phyloP scores from a whole-genome alignment of 1,140 invertebrate genomes.

The Scylla paramamosain region DNA sequence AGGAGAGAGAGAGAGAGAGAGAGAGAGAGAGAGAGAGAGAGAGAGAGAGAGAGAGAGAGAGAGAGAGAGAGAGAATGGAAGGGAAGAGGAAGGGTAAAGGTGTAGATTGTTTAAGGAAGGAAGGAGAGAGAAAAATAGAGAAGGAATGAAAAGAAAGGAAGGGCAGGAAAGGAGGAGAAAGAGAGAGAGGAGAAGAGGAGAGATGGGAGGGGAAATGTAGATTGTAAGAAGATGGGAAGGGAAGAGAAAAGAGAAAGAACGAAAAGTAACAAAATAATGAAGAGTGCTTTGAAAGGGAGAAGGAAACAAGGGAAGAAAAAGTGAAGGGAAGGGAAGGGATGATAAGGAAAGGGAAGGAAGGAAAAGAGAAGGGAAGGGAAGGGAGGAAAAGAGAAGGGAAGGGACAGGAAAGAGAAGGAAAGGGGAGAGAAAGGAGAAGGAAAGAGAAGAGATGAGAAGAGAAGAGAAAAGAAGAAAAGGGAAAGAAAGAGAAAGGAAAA shows the following conservation, averaged over 20 bases:
- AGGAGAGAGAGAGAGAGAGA: neutral
- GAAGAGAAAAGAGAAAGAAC: no score
- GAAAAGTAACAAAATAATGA: no score
- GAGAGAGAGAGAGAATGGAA: no score
- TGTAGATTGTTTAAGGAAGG: no score
- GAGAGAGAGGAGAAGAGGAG: no score
- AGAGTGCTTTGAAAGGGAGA: no score
- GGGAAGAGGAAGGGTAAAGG: no score
- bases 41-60: neutral
- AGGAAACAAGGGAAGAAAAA: no score
- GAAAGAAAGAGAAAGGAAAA: neutral
- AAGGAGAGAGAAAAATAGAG: neutral
- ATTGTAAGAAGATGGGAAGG: no score
- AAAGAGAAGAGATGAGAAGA: neutral
- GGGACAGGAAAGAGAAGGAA: neutral
- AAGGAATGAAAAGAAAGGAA: neutral
- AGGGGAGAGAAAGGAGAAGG: neutral
- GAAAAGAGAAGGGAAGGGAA: neutral
- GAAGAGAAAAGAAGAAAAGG: neutral
- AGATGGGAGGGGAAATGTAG: no score
- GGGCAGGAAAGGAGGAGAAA: neutral
- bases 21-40: neutral
- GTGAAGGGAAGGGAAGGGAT: no score
- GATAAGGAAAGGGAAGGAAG: neutral
- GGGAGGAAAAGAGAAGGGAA: neutral